Percentiles rank a stretch among this genome's conserved stretches.
Evolutionary conservation across 30 jellyfish, hydroid and myxozoan species (phyloP).

Genomic region (Turritopsis dohrnii): DNA sequence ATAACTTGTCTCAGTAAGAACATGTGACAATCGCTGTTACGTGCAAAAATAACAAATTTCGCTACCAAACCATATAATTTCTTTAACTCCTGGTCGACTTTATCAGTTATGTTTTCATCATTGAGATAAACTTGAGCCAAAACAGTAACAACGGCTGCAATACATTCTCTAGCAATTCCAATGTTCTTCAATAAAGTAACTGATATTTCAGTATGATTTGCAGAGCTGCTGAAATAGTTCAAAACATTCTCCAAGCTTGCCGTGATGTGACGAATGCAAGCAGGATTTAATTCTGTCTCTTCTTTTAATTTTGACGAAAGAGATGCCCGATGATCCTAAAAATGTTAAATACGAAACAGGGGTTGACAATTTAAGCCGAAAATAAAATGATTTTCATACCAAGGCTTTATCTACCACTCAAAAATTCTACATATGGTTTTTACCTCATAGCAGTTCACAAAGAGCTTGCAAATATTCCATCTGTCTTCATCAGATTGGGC

Average conservation of each 20-base stretch:
- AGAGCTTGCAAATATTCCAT: slow-evolving; percentile 48
- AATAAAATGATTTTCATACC: background rate
- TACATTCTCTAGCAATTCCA: background rate
- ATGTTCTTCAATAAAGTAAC: background rate
- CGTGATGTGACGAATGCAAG: background rate
- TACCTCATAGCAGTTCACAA: slow-evolving; percentile 61
- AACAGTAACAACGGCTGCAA: background rate
- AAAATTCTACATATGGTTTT: slow-evolving; percentile 8
- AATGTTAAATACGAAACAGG: background rate
- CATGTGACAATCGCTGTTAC: slow-evolving; percentile 10
- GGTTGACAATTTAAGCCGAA: background rate
- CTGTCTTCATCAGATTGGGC: slow-evolving; percentile 25
- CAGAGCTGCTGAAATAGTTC: background rate
- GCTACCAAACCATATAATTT: background rate
- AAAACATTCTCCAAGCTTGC: background rate
- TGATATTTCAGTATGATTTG: background rate
- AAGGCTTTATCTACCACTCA: slow-evolving; percentile 28
- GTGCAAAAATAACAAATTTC: background rate
- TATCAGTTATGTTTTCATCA: background rate
- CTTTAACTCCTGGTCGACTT: background rate
- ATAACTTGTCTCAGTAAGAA: slow-evolving; percentile 17
- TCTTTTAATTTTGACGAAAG: background rate
- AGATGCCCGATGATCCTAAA: background rate
- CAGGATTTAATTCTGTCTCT: background rate
- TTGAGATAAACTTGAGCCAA: background rate